A percentile compares a stretch with the other conserved stretches of the same genome.
Conservation (phyloP, 1,140 invertebrate genomes). For the Tetragonula clypearis region DNA sequence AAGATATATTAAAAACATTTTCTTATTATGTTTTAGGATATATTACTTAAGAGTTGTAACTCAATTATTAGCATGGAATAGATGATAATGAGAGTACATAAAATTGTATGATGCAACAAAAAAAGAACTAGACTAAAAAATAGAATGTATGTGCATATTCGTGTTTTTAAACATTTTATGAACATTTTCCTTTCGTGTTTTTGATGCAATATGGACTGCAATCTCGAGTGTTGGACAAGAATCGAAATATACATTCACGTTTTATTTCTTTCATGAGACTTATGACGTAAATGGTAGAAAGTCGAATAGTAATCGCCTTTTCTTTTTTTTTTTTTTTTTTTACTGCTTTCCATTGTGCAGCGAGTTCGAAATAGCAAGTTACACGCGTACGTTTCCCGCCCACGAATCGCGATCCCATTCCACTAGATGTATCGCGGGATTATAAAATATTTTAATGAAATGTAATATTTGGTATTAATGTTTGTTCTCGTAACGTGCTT, state of each 20-base stretch:
- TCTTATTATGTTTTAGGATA: neutral
- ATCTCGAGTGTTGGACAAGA: neutral
- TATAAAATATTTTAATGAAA: slow-evolving; percentile 35
- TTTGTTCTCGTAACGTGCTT: neutral
- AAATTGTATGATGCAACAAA: neutral
- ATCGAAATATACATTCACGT: neutral
- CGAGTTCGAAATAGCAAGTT: slow-evolving; percentile 1
- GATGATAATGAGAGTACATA: neutral
- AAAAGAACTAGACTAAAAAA: neutral
- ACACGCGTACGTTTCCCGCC: slow-evolving; percentile 6
- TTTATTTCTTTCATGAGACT: slow-evolving; percentile 2
- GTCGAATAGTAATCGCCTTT: neutral
- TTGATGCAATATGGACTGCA: too few species aligned
- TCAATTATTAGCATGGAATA: neutral
- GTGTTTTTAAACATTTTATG: neutral
- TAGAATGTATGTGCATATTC: neutral
- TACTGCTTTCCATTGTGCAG: neutral
- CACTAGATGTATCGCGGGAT: neutral
- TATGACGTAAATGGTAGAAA: slow-evolving; percentile 26
- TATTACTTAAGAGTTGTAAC: neutral
- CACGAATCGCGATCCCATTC: slow-evolving; percentile 3
- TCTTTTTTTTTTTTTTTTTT: neutral
- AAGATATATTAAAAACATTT: neutral
- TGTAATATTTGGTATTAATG: slow-evolving; percentile 7
- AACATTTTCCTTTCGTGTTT: neutral